Conservation (phyloP, 2,888 invertebrate species). For the Falcaria lacertinaria region DNA sequence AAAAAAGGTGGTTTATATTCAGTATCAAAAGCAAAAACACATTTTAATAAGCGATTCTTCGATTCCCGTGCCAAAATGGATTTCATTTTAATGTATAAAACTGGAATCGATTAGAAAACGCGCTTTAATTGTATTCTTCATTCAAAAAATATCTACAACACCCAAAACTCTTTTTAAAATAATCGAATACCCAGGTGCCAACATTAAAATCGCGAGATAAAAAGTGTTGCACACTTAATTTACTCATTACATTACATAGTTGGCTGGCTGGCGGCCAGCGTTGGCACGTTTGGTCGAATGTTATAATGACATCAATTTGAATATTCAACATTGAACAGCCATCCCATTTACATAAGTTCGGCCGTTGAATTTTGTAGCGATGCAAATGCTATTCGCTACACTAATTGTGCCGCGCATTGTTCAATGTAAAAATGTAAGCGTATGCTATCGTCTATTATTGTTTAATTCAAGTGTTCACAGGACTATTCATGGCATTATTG, state of each 20-base stretch:
- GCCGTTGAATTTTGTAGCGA: conserved; percentile 74
- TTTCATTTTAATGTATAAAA: no score
- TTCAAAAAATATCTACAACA: no score
- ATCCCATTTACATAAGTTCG: conserved; percentile 77
- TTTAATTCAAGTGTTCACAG: conserved; percentile 1
- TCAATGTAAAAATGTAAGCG: conserved; percentile 35
- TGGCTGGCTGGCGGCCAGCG: conserved; percentile 73
- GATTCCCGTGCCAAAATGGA: no score
- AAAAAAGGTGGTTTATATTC: no score
- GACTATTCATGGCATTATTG: not conserved
- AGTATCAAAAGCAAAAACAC: no score
- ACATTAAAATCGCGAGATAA: conserved; percentile 47
- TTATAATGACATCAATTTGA: conserved; percentile 80
- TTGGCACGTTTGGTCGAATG: conserved; percentile 66
- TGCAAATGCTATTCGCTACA: conserved; percentile 67
- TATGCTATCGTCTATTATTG: conserved; percentile 15
- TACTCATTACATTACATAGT: conserved; percentile 74
- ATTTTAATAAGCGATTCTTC: no score
- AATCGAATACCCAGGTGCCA: conserved; percentile 23
- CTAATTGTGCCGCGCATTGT: conserved; percentile 69
- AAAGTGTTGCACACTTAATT: conserved; percentile 58
- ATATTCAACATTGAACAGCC: conserved; percentile 78
- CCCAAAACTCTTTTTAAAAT: conserved; percentile 20
- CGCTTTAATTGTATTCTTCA: no score
- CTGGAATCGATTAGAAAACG: no score